Evolutionary conservation across 2,113 vertebrate genomes (phyloP), one percentile per base, ranked within the genome.

Genomic region (Pampusana beccarii): DNA sequence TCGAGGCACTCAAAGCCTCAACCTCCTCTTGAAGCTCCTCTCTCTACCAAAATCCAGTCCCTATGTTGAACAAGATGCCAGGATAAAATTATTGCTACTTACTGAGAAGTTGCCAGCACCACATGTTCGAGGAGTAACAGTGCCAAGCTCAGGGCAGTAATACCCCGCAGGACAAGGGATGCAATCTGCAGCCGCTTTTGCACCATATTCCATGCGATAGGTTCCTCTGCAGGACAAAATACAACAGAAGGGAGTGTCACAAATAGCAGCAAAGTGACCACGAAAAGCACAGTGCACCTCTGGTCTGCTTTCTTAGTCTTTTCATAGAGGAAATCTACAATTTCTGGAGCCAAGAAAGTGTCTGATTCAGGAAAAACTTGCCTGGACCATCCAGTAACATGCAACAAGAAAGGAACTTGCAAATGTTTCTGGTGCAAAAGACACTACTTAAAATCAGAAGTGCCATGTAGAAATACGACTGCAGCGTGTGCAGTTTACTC

Each of bases 101-200:
- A 99, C 99, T n/a, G 99, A 99, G 97, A 98, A 99, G 93, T 97
- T 99, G 91, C 99, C 99, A 90, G 97, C 80, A 50, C 98, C 97
- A 60, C 99, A 99, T 3, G 97, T 88, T 84, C 26, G 96, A 48
- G 99, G 99, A 83, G 94, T 96, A 86, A 95, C 88, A 6, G 98
- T 99, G 78, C 98, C 98, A 88, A 98, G 97, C 69, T 97, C 94
- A 50, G 98, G 98, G 93, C 99, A 99, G 73, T 97, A 98, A 92
- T 99, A 98, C 6, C 99, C 99, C 44, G 98, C 98, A 23, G 98
- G 98, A 88, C 99, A 99, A 25, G 92, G 92, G 31, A 82, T 85
- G 93, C 99, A 99, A 94, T 98, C 98, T 80, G 97, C 96, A 31
- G 96, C 88, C 71, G 61, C 90, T 81, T 91, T 91, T 4, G 98